phyloP scores from a whole-genome alignment of 1,140 invertebrate species.

The Meloidogyne floridensis region DNA sequence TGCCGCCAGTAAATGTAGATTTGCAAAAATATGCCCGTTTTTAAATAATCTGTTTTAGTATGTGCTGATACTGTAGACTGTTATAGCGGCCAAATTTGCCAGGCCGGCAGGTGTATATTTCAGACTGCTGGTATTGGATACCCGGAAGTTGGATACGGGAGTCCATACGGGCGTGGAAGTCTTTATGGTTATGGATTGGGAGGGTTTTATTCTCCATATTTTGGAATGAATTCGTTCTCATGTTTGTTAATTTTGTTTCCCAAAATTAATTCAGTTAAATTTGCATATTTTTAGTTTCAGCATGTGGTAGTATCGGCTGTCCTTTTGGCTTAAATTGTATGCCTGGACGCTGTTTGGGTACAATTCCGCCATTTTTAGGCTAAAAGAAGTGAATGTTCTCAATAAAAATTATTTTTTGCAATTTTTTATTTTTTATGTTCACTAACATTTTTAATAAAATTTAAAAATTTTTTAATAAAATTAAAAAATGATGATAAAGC shows the following conservation, averaged over 20 bases:
- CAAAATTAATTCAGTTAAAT: neutral
- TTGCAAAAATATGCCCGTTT: neutral
- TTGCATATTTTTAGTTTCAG: neutral
- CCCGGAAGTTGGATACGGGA: neutral
- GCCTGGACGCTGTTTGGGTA: neutral
- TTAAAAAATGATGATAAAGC: no score
- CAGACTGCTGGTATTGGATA: slow-evolving; percentile 34
- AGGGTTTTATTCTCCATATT: neutral
- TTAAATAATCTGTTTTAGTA: slow-evolving; percentile 38
- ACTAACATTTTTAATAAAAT: no score
- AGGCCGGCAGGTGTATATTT: slow-evolving; percentile 51
- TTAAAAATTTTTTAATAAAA: no score
- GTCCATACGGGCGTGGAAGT: slow-evolving; percentile 31
- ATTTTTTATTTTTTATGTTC: no score
- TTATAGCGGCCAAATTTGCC: slow-evolving; percentile 56
- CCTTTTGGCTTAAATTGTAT: neutral
- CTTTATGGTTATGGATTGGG: neutral
- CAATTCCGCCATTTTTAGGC: neutral
- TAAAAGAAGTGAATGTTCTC: neutral
- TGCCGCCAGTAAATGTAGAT: slow-evolving; percentile 42
- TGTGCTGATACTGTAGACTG: slow-evolving; percentile 56
- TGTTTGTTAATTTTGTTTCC: neutral
- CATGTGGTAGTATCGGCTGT: neutral
- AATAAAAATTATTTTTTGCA: no score
- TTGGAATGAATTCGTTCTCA: neutral